Percentiles rank a stretch among this genome's conserved stretches.
These are phyloP conservation scores for Macrotrachela quadricornifera DNA, from an alignment of 1,140 invertebrate genomes.

Conservation along the genomic window DNA sequence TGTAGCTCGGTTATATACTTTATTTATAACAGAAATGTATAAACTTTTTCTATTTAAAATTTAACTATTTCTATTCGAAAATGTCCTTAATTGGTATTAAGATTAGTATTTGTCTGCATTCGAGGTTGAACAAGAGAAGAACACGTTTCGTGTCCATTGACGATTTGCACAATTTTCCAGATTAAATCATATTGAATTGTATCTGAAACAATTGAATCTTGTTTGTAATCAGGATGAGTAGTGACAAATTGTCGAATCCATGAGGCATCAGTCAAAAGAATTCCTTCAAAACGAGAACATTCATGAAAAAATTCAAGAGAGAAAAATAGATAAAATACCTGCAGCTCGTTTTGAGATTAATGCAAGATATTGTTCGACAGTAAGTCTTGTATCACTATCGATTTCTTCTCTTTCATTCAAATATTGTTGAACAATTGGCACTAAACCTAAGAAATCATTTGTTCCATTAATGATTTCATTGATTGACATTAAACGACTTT, in stretches of 20 bases:
- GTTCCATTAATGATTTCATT: constrained; percentile 86
- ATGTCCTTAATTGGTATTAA: too few species aligned
- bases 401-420: constrained; percentile 47
- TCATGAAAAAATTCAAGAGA: too few species aligned
- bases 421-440: constrained; percentile 77
- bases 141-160: constrained; percentile 2
- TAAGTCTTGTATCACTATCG: constrained; percentile 84
- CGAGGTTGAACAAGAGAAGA: background rate
- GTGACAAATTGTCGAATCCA: constrained; percentile 79
- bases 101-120: too few species aligned
- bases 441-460: constrained; percentile 71
- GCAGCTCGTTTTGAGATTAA: constrained; percentile 71
- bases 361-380: constrained; percentile 81
- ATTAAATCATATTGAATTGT: constrained; percentile 79
- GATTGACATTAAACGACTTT: constrained; percentile 44
- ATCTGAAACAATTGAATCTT: constrained; percentile 70
- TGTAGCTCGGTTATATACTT: too few species aligned
- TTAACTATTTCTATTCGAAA: too few species aligned
- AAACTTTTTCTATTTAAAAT: too few species aligned
- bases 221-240: constrained; percentile 61
- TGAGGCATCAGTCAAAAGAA: constrained; percentile 28
- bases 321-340: background rate
- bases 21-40: too few species aligned
- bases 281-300: constrained; percentile 12
- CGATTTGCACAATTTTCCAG: constrained; percentile 31